Conservation (phyloP, 2,888 invertebrate species). For the Pyrgus malvae region DNA sequence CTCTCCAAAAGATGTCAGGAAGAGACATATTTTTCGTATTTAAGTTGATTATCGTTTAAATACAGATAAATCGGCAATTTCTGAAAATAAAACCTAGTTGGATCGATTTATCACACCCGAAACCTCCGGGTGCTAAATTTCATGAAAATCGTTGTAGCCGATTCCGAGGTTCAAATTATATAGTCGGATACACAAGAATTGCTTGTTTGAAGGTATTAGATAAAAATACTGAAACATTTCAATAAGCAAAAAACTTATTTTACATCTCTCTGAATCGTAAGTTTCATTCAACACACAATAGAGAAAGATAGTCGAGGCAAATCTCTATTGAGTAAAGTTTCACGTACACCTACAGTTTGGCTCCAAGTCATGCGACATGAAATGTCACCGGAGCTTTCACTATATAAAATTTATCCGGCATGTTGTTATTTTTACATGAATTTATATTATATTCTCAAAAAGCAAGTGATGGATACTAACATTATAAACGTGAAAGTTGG, state of each 20-base stretch:
- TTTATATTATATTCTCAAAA: neutral
- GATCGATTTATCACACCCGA: no score
- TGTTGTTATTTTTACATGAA: neutral
- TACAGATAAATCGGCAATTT: no score
- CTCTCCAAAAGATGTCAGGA: no score
- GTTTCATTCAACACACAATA: neutral
- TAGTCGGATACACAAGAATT: no score
- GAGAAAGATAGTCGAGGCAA: neutral
- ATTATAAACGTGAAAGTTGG: no score
- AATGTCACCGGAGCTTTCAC: neutral
- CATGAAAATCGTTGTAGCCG: no score
- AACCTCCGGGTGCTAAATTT: no score
- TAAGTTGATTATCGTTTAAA: no score
- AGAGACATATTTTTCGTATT: no score
- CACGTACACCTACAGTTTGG: conserved; percentile 1
- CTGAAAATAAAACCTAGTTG: no score
- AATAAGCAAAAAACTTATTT: neutral
- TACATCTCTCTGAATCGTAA: neutral
- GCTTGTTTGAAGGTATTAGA: neutral
- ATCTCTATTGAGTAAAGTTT: conserved; percentile 6
- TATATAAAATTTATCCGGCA: neutral
- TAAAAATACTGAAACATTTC: neutral
- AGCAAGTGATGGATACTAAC: no score
- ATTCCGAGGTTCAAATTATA: no score
- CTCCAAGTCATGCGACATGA: neutral